Evolutionary conservation across 2,888 invertebrate genomes (phyloP).

Genomic region (Tanytarsus gracilentus): DNA sequence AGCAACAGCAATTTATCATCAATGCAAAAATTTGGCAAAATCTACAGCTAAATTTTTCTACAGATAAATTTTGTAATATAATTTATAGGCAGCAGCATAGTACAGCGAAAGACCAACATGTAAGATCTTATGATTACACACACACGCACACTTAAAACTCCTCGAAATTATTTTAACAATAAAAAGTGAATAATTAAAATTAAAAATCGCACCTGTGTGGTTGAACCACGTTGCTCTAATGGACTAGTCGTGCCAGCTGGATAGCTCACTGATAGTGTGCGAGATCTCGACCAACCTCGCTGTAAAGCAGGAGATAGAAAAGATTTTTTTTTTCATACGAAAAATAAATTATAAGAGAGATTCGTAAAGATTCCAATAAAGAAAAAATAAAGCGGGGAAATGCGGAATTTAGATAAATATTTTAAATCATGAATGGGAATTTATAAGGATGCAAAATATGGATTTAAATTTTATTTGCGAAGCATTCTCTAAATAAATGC

Average conservation of each 20-base stretch:
- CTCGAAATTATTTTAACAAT: no score
- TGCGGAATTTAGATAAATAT: no score
- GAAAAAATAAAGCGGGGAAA: background rate
- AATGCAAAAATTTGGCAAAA: background rate
- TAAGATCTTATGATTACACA: background rate
- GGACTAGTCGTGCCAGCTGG: slow-evolving; percentile 66
- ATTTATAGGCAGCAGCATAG: background rate
- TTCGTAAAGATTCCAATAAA: background rate
- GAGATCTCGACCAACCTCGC: slow-evolving; percentile 78
- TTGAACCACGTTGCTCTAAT: slow-evolving; percentile 61
- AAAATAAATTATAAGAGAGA: background rate
- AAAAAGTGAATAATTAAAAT: slow-evolving; percentile 6
- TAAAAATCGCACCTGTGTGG: slow-evolving; percentile 53
- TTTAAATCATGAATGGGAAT: no score
- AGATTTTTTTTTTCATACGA: background rate
- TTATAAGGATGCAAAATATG: no score
- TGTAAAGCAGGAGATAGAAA: slow-evolving; percentile 50
- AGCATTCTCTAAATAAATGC: no score
- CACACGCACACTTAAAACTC: no score
- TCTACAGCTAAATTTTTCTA: no score
- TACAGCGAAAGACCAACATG: background rate
- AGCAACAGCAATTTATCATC: background rate
- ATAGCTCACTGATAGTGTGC: slow-evolving; percentile 83
- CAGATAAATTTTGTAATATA: no score
- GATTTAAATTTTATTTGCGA: no score